These are phyloP conservation scores for Pygoscelis adeliae DNA, from an alignment of 2,113 vertebrate genomes.

Conservation along the genomic window DNA sequence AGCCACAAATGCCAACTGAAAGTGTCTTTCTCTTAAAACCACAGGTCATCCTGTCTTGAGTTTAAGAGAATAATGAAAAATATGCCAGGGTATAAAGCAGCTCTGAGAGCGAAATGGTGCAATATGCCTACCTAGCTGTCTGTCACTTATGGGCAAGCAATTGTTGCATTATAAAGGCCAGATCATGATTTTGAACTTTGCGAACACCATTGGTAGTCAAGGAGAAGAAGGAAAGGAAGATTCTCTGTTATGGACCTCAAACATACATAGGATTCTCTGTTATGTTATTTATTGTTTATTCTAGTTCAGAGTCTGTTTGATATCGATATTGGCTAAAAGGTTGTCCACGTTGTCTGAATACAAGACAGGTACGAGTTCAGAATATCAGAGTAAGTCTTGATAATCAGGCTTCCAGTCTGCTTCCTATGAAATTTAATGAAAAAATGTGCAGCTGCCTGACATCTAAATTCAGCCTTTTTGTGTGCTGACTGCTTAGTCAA, in stretches of 20 bases:
- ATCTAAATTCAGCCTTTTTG: neutral
- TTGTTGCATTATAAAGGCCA: neutral
- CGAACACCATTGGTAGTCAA: neutral
- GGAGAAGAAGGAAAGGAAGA: neutral
- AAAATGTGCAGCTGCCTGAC: neutral
- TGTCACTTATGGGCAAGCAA: neutral
- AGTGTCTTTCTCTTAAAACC: neutral
- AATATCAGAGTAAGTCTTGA: neutral
- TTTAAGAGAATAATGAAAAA: neutral
- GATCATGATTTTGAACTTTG: neutral
- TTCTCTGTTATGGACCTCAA: neutral
- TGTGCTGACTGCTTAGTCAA: neutral
- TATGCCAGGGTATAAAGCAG: neutral
- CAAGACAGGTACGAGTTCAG: neutral
- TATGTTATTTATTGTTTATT: rapidly evolving
- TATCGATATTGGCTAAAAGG: rapidly evolving
- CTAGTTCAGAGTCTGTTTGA: neutral
- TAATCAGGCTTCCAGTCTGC: neutral
- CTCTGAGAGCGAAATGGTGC: neutral
- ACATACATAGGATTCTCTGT: neutral
- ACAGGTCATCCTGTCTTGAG: neutral
- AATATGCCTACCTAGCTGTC: too few relatives aligned
- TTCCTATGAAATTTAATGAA: neutral
- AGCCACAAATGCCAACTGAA: neutral
- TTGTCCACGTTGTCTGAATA: neutral